Percentiles rank a stretch among this genome's conserved stretches.
Evolutionary conservation across 1,140 invertebrate species (phyloP).

Genomic region (Leptonema lineaticorne): DNA sequence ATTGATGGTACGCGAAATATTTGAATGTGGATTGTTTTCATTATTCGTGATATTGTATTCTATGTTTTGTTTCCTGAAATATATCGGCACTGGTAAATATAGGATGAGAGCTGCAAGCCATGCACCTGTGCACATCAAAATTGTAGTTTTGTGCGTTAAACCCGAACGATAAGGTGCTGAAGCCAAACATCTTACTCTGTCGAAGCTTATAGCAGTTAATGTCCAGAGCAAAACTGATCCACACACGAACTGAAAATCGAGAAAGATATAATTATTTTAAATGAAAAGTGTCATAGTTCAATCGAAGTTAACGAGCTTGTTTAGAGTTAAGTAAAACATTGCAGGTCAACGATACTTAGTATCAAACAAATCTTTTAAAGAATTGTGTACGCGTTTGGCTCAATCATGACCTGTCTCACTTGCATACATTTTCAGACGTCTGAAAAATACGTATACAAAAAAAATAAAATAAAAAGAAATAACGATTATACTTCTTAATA

Average conservation of each 20-base stretch:
- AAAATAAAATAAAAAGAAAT: too few species aligned
- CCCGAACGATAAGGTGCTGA: slow-evolving; percentile 59
- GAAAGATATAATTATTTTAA: too few species aligned
- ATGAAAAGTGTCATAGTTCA: neutral
- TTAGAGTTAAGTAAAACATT: neutral
- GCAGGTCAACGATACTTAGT: too few species aligned
- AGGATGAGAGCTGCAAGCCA: slow-evolving; percentile 56
- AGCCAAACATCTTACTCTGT: slow-evolving; percentile 60
- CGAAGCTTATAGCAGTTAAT: slow-evolving; percentile 61
- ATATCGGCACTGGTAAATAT: slow-evolving; percentile 58
- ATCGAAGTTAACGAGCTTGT: neutral
- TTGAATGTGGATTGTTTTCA: neutral
- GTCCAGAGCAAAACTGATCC: slow-evolving; percentile 64
- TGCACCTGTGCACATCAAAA: slow-evolving; percentile 49
- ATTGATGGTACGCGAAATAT: slow-evolving; percentile 17
- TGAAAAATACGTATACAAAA: too few species aligned
- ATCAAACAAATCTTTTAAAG: too few species aligned
- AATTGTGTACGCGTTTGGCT: too few species aligned
- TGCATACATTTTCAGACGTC: neutral
- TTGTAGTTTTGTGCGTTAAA: slow-evolving; percentile 53
- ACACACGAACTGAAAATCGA: slow-evolving; percentile 59
- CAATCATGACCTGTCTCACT: neutral
- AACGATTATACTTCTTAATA: too few species aligned
- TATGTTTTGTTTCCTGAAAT: slow-evolving; percentile 52
- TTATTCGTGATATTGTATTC: slow-evolving; percentile 32